Percentiles rank a stretch among this genome's conserved stretches.
Evolutionary conservation across 2,113 vertebrate genomes (phyloP).

Genomic region (Perca fluviatilis): DNA sequence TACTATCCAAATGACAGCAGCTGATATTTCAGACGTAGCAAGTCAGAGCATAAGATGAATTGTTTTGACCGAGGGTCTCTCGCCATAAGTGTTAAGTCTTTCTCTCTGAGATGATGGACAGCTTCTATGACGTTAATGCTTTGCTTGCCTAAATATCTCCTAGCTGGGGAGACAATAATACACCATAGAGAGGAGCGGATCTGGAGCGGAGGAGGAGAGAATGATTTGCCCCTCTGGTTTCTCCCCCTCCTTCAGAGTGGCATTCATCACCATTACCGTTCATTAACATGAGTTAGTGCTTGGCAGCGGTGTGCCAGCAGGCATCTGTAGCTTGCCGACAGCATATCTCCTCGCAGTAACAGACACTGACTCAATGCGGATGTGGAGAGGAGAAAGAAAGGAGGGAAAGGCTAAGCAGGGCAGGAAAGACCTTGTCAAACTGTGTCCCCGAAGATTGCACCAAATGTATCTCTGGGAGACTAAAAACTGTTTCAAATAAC

Average conservation of each 20-base stretch:
- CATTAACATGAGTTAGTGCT: slow-evolving; percentile 74
- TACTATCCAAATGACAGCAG: neutral
- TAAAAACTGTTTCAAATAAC: neutral
- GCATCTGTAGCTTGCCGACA: slow-evolving; percentile 52
- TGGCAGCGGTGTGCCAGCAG: slow-evolving; percentile 51
- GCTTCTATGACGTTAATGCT: slow-evolving; percentile 9
- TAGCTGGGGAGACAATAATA: neutral
- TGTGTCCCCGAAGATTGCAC: neutral
- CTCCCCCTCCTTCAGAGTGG: slow-evolving; percentile 38
- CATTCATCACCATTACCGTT: slow-evolving; percentile 76
- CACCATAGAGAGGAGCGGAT: neutral
- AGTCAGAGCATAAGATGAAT: slow-evolving; percentile 19
- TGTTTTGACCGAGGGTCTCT: slow-evolving; percentile 5
- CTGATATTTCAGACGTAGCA: neutral
- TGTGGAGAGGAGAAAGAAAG: slow-evolving; percentile 1
- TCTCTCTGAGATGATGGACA: slow-evolving; percentile 35
- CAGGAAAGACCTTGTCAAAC: slow-evolving; percentile 9
- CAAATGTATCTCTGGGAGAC: neutral
- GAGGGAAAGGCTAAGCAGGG: slow-evolving; percentile 12
- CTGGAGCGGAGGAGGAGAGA: slow-evolving; percentile 24
- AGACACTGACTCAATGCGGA: slow-evolving; percentile 35
- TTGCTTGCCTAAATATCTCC: slow-evolving; percentile 29
- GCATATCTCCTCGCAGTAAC: slow-evolving; percentile 26
- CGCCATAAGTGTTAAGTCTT: slow-evolving; percentile 8
- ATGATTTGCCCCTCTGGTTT: slow-evolving; percentile 46